Evolutionary conservation across 35 echinoderm and acorn worm genomes (phyloP), one percentile per base, ranked within the genome.

Genomic region (Ophiothrix spiculata): DNA sequence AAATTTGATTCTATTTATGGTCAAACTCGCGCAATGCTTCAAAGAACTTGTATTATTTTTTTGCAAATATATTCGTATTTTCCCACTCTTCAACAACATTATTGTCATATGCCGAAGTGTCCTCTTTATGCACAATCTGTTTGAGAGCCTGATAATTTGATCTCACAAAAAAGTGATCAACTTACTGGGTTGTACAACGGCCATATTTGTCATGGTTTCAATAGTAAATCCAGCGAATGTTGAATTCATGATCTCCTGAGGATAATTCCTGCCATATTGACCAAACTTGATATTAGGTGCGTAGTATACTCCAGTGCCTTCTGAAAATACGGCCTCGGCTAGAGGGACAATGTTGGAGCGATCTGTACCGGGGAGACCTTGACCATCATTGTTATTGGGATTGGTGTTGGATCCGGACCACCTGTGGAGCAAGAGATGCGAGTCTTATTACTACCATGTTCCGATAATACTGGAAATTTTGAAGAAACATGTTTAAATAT

Each of bases 351-450:
- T 64, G 45, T 98, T 98, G 33, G 64, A 84, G 29, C 95, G 91
- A 35, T 98, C 95, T 17, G 95, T 98, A 2, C 95, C 95, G 4
- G 89, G 88, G 8, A 93, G 83, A 45, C 95, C 95, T 77, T 98
- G 95, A 34, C 95, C 95, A 42, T 98, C 95, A 80, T 98, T 98
- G 69, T 98, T 98, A 36, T 90, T 93, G 35, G 91, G 91, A 80
- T 98, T 98, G 32, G 95, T 94, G 86, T 97, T 97, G 12, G 95
- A 98, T 29, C 95, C 95, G 32, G 95, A 94, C 91, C 91, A 98
- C 76, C 95, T 98, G 40, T 8, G 75, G 84, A n/a, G n/a, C n/a
- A 40, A 87, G 15, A 36, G 11, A 89, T 84, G 40, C 12, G 76
- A 75, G 36, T 63, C n/a, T 63, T n/a, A n/a, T n/a, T n/a, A n/a